Base-by-base conservation (phyloP, 2,888 invertebrate species). In the Notocelia uddmanniana region DNA sequence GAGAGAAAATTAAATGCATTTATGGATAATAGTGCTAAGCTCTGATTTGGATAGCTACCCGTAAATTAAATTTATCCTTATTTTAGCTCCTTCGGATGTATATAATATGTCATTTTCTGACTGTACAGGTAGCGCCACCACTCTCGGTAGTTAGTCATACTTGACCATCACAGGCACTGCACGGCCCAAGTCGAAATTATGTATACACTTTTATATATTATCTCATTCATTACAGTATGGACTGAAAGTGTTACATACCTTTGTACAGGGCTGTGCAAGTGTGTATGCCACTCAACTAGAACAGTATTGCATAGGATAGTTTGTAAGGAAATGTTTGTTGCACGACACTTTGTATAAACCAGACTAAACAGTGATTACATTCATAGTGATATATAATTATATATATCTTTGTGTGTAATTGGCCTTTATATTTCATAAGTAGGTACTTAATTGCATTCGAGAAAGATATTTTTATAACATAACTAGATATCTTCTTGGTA, bases 381-480 rank as follows among this genome's bases (percentile, higher is more conserved):
- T 59, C 63, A 54, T 71, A 60, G 71, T 67, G 54, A 66, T n/a
- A n/a, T n/a, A n/a, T n/a, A n/a, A n/a, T 67, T 5, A 45, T n/a
- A n/a, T n/a, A 69, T 69, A 71, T 45, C 41, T 66, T 41, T 45
- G 21, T 54, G 50, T 59, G 66, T 70, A 66, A 50, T 70, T 59
- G 52, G 71, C 66, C 71, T 71, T 71, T 48, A 48, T 71, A 71
- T 67, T 71, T 54, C 66, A 60, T 71, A 71, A 71, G 66, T 71
- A 70, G 64, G 59, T 70, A 70, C 66, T 70, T 60, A 62, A 69
- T 69, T 59, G 50, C 52, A 66, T 66, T 66, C 59, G 71, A 71
- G 59, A 71, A 71, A 55, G 66, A 71, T 71, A 71, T 71, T 71
- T 71, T 71, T 71, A 67, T 71, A 71, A 66, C 34, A 60, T 71